phyloP scores from a whole-genome alignment of 2,888 invertebrate genomes.

The Drosophila stalkeri region DNA sequence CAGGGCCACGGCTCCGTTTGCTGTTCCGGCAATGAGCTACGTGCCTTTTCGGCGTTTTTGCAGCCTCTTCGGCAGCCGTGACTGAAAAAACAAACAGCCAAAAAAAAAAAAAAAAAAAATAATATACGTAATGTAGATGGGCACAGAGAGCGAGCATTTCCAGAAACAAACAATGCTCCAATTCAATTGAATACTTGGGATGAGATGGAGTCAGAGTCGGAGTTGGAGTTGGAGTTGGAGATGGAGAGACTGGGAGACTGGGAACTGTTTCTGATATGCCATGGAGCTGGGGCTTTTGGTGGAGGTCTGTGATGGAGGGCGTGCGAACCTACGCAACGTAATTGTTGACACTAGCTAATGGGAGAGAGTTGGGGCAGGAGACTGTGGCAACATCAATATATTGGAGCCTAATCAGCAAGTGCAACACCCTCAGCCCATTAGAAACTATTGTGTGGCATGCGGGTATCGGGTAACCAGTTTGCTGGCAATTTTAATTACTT shows the following conservation, averaged over 20 bases:
- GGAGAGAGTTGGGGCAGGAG: too few relatives aligned
- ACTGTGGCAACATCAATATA: constrained; percentile 10
- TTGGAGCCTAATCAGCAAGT: constrained; percentile 43
- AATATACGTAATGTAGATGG: constrained; percentile 58
- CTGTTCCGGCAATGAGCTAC: constrained; percentile 69
- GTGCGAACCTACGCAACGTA: constrained; percentile 37
- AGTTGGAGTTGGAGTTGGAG: background rate
- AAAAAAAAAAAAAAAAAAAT: constrained; percentile 64
- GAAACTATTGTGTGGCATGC: constrained; percentile 38
- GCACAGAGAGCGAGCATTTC: constrained; percentile 31
- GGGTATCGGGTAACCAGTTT: constrained; percentile 49
- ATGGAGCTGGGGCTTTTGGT: background rate
- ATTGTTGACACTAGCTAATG: constrained; percentile 21
- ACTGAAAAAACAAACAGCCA: constrained; percentile 60
- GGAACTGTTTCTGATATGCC: constrained; percentile 2
- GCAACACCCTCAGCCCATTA: background rate
- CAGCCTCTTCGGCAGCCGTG: constrained; percentile 62
- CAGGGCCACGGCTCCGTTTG: constrained; percentile 62
- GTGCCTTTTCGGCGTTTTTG: constrained; percentile 76
- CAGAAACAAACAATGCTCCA: constrained; percentile 51
- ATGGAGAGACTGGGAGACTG: background rate
- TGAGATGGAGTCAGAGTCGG: background rate
- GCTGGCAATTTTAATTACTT: constrained; percentile 77
- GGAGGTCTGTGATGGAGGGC: background rate
- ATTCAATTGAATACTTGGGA: constrained; percentile 24